Percentiles rank a stretch among this genome's conserved stretches.
These are phyloP conservation scores for Danio albolineatus DNA, from an alignment of 2,797 vertebrate genomes.

Conservation along the genomic window DNA sequence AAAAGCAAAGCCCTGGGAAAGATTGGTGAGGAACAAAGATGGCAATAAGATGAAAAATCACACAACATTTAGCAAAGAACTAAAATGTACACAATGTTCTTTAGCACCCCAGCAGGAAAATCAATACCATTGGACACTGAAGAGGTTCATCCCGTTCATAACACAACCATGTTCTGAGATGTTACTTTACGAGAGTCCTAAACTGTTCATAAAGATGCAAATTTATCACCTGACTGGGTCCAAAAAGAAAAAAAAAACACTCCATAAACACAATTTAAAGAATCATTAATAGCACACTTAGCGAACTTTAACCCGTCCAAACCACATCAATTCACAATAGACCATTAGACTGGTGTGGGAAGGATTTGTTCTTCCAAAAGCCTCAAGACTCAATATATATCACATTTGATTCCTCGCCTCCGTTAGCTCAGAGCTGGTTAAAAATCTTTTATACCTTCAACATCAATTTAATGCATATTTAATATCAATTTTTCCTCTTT, in stretches of 20 bases:
- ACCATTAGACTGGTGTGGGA: conserved; percentile 25
- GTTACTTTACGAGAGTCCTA: conserved; percentile 13
- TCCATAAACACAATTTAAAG: conserved; percentile 40
- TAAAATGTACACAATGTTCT: conserved; percentile 46
- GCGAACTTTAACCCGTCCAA: neutral
- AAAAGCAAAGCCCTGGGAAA: conserved; percentile 41
- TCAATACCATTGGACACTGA: neutral
- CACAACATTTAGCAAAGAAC: conserved; percentile 25
- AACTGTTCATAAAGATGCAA: neutral
- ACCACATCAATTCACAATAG: conserved; percentile 12
- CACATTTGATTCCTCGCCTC: neutral
- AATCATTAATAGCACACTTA: conserved; percentile 23
- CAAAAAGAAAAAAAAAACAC: conserved; percentile 40
- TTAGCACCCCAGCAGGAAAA: neutral
- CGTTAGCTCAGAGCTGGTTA: neutral
- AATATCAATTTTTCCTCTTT: no score
- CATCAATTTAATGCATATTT: no score
- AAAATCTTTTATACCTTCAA: no score
- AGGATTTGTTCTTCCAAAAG: conserved; percentile 41
- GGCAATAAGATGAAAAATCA: conserved; percentile 43
- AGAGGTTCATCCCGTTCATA: conserved; percentile 25
- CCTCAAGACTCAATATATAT: conserved; percentile 8
- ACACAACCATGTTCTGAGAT: conserved; percentile 26
- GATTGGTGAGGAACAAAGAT: neutral
- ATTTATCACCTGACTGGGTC: conserved; percentile 37